Conservation (phyloP, 2,888 invertebrate genomes). For the Lepidonotus clava region DNA sequence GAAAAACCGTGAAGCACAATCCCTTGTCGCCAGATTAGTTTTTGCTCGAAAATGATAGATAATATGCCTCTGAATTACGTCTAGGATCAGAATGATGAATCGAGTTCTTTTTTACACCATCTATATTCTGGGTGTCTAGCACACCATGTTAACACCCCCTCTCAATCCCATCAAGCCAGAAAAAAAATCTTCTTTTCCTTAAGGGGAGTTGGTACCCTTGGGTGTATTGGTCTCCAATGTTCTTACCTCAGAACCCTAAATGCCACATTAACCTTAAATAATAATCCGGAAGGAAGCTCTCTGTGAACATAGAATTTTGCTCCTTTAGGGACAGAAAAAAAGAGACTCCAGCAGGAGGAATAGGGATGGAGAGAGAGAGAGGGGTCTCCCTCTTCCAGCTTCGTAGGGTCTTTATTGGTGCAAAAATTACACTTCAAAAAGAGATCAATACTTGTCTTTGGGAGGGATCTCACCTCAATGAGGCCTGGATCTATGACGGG, state of each 20-base stretch:
- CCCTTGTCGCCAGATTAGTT: background rate
- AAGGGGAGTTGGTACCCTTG: too few species aligned
- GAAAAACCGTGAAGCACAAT: conserved; percentile 4
- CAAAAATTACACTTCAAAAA: conserved; percentile 40
- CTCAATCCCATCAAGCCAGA: background rate
- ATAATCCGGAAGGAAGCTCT: too few species aligned
- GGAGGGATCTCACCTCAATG: background rate
- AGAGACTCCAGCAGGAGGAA: background rate
- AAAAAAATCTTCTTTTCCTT: background rate
- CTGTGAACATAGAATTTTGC: too few species aligned
- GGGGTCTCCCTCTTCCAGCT: too few species aligned
- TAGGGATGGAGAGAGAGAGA: background rate
- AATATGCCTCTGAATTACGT: background rate
- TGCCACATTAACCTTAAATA: too few species aligned
- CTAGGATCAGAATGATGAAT: conserved; percentile 1
- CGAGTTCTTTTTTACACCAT: background rate
- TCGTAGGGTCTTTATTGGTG: conserved; percentile 39
- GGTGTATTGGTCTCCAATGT: too few species aligned
- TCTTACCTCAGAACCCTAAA: too few species aligned
- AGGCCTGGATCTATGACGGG: background rate
- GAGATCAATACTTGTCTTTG: conserved; percentile 36
- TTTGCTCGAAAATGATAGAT: conserved; percentile 17
- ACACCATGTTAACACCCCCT: background rate
- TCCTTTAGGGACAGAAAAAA: background rate
- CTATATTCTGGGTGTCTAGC: background rate